Base-by-base conservation (phyloP, 2,797 vertebrate genomes). In the Linurgus olivaceus region DNA sequence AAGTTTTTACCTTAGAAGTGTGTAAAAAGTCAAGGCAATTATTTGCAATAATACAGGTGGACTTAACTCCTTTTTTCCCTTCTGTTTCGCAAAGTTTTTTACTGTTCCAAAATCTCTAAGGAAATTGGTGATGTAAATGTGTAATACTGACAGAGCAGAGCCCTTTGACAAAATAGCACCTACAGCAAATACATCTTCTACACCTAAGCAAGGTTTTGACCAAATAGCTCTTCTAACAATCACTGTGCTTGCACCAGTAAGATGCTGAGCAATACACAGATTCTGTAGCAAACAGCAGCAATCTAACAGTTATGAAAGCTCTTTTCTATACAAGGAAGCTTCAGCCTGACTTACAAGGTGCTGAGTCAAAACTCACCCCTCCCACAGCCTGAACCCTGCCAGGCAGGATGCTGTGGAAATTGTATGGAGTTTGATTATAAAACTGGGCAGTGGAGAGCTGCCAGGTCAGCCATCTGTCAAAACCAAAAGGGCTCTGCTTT, bases 381-480 rank as follows among this genome's bases (percentile, higher is more conserved):
- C 90, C 85, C 93, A 96, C 37, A 95, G 88, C 70, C 42, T 75
- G 81, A 95, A 55, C 82, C 84, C 85, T 86, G 87, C 38, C 83
- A 97, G 90, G 96, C 82, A 97, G 96, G 96, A 97, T 97, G 96
- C 90, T 95, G 91, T 61, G 94, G 95, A 96, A 93, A 94, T 42
- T 94, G 93, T 93, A 95, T 45, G 54, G 33, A 94, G 91, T 90
- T 78, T 95, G 94, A 96, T 97, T 96, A 94, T 80, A 97, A 93
- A 97, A 97, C 62, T 63, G 86, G 94, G 95, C 67, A 88, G 44
- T 72, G 92, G 78, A 96, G 95, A 94, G 62, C 88, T 97, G 96
- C 95, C 95, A 97, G 96, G 96, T 97, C 89, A 98, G 87, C 96
- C 96, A 96, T 97, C 97, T 98, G 96, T 97, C 95, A 96, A 98